Percentiles rank a stretch among this genome's conserved stretches.
These are phyloP conservation scores for Tragelaphus buxtoni DNA, from an alignment of 2,113 vertebrate genomes.

Conservation along the genomic window DNA sequence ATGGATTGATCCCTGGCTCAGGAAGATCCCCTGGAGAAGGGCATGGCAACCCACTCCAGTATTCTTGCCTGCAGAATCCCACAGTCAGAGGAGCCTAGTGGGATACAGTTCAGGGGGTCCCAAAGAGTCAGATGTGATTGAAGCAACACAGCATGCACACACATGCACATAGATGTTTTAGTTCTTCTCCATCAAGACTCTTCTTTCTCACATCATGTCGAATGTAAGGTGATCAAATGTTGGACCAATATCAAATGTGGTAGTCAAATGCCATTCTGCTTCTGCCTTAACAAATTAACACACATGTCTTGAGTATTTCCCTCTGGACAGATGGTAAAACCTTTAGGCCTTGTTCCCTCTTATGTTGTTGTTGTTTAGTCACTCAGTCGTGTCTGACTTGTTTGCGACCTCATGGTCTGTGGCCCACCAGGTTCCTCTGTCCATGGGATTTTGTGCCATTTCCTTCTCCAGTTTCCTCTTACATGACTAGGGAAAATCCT, in stretches of 20 bases:
- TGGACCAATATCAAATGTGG: neutral
- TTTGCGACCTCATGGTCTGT: neutral
- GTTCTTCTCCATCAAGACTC: neutral
- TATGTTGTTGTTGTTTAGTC: neutral
- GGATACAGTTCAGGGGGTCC: neutral
- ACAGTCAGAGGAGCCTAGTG: neutral
- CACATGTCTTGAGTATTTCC: neutral
- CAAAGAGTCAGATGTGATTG: neutral
- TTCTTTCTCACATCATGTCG: neutral
- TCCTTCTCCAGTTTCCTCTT: neutral
- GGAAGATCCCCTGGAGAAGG: neutral
- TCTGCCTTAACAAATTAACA: neutral
- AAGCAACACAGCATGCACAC: neutral
- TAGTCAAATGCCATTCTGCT: neutral
- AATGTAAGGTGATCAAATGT: neutral
- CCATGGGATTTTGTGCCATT: neutral
- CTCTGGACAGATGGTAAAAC: neutral
- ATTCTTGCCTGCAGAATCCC: neutral
- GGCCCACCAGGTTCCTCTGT: neutral
- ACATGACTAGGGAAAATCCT: neutral
- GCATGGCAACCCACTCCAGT: neutral
- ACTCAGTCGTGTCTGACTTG: neutral
- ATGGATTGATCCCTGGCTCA: neutral
- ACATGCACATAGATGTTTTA: neutral
- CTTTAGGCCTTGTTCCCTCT: neutral